Percentiles rank a stretch among this genome's conserved stretches.
Evolutionary conservation across 2,113 vertebrate genomes (phyloP).

Genomic region (Indicator indicator): DNA sequence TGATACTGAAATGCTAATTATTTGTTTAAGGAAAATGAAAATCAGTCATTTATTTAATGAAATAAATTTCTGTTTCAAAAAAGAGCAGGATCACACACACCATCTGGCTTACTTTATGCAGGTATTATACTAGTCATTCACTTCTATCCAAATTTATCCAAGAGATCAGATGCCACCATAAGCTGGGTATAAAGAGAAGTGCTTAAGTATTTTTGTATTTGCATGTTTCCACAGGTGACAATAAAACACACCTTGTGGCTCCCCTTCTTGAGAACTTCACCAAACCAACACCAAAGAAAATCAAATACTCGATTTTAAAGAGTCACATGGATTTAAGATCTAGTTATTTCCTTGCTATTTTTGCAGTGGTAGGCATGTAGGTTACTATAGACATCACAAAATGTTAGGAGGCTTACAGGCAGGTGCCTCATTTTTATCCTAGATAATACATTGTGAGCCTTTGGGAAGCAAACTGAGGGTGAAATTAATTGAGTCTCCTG

Average conservation of each 20-base stretch:
- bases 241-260: too few relatives aligned
- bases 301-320: background rate
- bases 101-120: slow-evolving; percentile 1
- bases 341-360: background rate
- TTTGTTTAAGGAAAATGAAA: background rate
- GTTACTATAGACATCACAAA: background rate
- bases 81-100: background rate
- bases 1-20: background rate
- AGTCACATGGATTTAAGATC: background rate
- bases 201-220: background rate
- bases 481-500: background rate
- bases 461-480: background rate
- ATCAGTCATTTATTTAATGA: background rate
- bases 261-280: background rate
- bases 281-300: background rate
- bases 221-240: background rate
- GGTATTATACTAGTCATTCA: background rate
- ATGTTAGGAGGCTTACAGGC: background rate
- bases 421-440: background rate
- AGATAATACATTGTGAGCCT: background rate
- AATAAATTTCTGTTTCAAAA: background rate
- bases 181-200: background rate
- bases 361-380: background rate
- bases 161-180: background rate
- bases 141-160: background rate